Evolutionary conservation across 2,113 vertebrate genomes (phyloP), one percentile per base, ranked within the genome.

Genomic region (Morone saxatilis): DNA sequence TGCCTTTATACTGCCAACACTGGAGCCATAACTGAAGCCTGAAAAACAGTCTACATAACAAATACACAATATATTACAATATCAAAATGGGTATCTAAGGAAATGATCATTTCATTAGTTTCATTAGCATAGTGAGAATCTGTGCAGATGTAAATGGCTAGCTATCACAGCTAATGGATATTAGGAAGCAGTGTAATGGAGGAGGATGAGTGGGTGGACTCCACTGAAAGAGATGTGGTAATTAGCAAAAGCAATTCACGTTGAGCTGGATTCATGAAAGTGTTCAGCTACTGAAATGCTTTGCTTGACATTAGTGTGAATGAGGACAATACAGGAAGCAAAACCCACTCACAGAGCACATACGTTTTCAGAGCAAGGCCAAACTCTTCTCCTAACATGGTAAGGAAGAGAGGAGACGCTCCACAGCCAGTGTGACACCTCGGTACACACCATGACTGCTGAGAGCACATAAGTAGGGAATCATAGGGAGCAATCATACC

Each of bases 151-250:
- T 80, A 74, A 80, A 88, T 71, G 38, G 31, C 6, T 43, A 40
- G 14, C 66, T 66, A 86, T 86, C 82, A 84, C 75, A 78, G 51
- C 80, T 86, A 93, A 92, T 89, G 86, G 73, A 76, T 51, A 75
- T 78, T 53, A 48, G 72, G 70, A 62, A 40, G 77, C 63, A 36
- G 12, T 59, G 78, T 71, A 76, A 86, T 70, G 50, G 74, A 22
- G 70, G 67, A 40, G 43, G 45, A 48, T 25, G 70, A 71, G 86
- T 83, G 68, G 83, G 81, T 0, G 40, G 75, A 80, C 76, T 79
- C 13, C 1, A 47, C 22, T 70, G 62, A 79, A 76, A 78, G 79
- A 65, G 56, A 83, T 22, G 47, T 31, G 61, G 51, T 62, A 82
- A 89, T 92, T 84, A 86, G 56, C 57, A 14, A 31, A 71, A 51